Base-by-base conservation (phyloP, 1,140 invertebrate genomes). In the Nasonia giraulti region DNA sequence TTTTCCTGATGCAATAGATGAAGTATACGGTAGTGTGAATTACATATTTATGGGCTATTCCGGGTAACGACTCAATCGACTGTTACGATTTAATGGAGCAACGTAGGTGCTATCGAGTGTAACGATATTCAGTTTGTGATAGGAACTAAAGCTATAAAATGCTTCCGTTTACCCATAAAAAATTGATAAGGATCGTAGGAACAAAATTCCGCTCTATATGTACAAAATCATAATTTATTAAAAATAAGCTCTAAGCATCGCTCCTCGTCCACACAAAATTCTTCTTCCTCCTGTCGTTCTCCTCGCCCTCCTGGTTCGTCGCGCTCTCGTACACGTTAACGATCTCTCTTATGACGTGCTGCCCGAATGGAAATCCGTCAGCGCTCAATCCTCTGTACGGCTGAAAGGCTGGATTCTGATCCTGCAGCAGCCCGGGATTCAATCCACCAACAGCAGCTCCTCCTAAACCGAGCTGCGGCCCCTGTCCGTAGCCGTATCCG, bases 271-370 rank as follows among this genome's bases (percentile, higher is more conserved):
- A 93, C 0, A 90, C 87, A 76, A 92, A 90, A 82, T 92, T 92
- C 68, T 91, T 92, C 14, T 74, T 89, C 84, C 87, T 87, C 17
- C 66, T 77, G 20, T 73, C 47, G 8, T 87, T 23, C 17, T 90
- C 84, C 40, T 89, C 76, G 62, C 87, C 14, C 31, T 88, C 73
- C n/a, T 74, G 78, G 11, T 76, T 66, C 3, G 88, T 87, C 0
- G 91, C 89, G 12, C 77, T 84, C 23, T 90, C 89, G 68, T 92
- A 92, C 73, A 93, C 91, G 75, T 92, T 91, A 12, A 93, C 89
- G 12, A 92, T 87, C 83, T 93, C 92, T 69, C 90, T 87, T 31
- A 93, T 91, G 11, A 93, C 88, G 31, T 93, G 92, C 66, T 92
- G 91, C 80, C 88, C 89, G 68, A 90, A 92, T 17, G 90, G 89